Evolutionary conservation across 2,113 vertebrate genomes (phyloP).

Genomic region (Ophthalmolycus amberensis): DNA sequence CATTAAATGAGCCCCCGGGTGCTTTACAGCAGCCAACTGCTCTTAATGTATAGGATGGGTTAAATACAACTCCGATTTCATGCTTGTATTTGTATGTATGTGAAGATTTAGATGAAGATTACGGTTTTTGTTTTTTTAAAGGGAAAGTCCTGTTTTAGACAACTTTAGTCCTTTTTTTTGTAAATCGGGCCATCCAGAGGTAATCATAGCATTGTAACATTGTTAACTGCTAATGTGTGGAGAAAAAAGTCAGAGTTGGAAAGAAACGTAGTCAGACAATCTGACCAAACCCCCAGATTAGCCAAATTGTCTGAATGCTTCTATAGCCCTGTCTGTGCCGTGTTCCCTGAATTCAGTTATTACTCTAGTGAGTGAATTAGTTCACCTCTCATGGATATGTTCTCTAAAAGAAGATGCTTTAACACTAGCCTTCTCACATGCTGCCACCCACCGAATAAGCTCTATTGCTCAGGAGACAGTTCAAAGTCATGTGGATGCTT

Average conservation of each 20-base stretch:
- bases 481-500: constrained; percentile 65
- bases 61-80: background rate
- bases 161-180: background rate
- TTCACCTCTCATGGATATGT: background rate
- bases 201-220: constrained; percentile 1
- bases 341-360: constrained; percentile 8
- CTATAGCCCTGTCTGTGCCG: background rate
- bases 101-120: background rate
- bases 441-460: background rate
- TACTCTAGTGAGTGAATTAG: background rate
- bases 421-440: background rate
- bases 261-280: background rate
- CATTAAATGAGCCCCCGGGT: background rate
- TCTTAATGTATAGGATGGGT: background rate
- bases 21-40: background rate
- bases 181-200: background rate
- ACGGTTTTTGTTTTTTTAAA: too few relatives aligned
- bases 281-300: background rate
- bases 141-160: background rate
- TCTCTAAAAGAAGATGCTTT: constrained; percentile 8
- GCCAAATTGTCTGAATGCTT: background rate
- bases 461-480: constrained; percentile 48
- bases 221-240: background rate
- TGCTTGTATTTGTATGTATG: background rate
- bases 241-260: background rate